phyloP scores from a whole-genome alignment of 2,888 invertebrate genomes.

The Microctonus aethiopoides region DNA sequence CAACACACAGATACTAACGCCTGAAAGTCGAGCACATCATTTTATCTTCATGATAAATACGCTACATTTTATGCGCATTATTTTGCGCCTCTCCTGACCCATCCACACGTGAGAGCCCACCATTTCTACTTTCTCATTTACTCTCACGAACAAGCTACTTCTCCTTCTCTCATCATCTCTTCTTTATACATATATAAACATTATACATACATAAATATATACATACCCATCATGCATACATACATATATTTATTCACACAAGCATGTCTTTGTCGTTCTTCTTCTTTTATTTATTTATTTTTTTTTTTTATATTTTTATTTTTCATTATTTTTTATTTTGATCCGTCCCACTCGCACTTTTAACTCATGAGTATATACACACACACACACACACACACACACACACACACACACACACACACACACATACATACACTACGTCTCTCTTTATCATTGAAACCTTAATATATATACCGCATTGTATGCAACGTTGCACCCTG shows the following conservation, averaged over 20 bases:
- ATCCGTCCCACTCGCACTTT: constrained; percentile 27
- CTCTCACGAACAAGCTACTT: too few relatives aligned
- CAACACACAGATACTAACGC: constrained; percentile 40
- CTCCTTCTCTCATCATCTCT: constrained; percentile 27
- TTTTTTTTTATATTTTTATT: too few relatives aligned
- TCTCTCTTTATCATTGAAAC: constrained; percentile 38
- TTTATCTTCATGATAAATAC: constrained; percentile 67
- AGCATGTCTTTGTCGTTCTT: constrained; percentile 45
- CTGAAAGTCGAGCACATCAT: constrained; percentile 64
- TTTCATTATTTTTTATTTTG: constrained; percentile 23
- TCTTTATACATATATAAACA: constrained; percentile 24
- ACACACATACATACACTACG: too few relatives aligned
- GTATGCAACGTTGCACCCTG: constrained; percentile 39
- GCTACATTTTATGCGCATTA: constrained; percentile 67
- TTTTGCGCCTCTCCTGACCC: constrained; percentile 60
- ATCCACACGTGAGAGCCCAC: constrained; percentile 53
- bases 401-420: too few relatives aligned
- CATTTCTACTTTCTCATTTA: constrained; percentile 59
- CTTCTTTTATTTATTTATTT: background rate
- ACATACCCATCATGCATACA: background rate
- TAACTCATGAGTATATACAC: constrained; percentile 1
- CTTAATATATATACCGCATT: background rate
- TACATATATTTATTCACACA: constrained; percentile 29
- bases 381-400: too few relatives aligned
- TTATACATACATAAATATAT: constrained; percentile 25